Evolutionary conservation across 37 sponge, comb jelly and placozoan genomes (phyloP).

Genomic region (Ephydatia muelleri): DNA sequence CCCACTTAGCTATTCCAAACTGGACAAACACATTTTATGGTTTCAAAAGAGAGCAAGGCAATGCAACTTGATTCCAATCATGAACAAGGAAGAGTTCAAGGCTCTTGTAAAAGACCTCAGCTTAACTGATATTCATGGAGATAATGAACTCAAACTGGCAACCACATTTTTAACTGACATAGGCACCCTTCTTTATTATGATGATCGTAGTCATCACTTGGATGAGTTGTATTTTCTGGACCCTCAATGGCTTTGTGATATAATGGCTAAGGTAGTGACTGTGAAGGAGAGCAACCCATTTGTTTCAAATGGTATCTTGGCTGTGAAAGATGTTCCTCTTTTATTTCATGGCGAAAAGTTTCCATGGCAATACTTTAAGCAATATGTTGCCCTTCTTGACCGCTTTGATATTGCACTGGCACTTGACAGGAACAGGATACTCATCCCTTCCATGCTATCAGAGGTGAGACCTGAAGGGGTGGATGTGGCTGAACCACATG

Average conservation of each 20-base stretch:
- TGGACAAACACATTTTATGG: conserved; percentile 62
- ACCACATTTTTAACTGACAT: conserved; percentile 79
- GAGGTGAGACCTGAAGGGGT: conserved; percentile 43
- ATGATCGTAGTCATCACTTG: conserved; percentile 78
- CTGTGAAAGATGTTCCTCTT: conserved; percentile 47
- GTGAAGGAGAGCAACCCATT: conserved; percentile 81
- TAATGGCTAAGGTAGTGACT: conserved; percentile 85
- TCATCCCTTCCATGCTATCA: conserved; percentile 91
- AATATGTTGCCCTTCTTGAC: conserved; percentile 79
- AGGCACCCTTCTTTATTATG: conserved; percentile 85
- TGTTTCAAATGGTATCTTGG: conserved; percentile 74
- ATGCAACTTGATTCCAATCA: conserved; percentile 62
- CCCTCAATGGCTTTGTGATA: conserved; percentile 91
- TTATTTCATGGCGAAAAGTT: conserved; percentile 71
- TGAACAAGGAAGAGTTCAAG: conserved; percentile 69
- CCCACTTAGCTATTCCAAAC: conserved; percentile 84
- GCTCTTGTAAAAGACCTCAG: conserved; percentile 61
- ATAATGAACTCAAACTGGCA: conserved; percentile 80
- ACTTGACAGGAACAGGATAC: conserved; percentile 74
- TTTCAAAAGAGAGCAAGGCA: conserved; percentile 62
- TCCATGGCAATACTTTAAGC: conserved; percentile 75
- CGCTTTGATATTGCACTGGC: conserved; percentile 90
- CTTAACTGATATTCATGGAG: conserved; percentile 66
- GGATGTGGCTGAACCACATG: neutral
- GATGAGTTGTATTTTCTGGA: conserved; percentile 86